phyloP scores from a whole-genome alignment of 2,797 vertebrate genomes.

The Acipenser transmontanus region DNA sequence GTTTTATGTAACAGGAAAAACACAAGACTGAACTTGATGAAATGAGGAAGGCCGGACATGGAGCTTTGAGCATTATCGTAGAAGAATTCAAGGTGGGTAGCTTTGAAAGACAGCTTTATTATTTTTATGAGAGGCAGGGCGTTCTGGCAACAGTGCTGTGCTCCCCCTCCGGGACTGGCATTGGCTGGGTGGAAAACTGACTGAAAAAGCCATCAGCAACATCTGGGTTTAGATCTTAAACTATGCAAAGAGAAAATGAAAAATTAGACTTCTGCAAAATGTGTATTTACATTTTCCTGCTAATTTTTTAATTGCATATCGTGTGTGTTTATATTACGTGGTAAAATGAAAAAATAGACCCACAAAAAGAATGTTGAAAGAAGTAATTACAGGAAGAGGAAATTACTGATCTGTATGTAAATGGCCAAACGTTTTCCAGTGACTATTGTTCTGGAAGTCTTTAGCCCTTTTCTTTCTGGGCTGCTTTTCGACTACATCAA shows the following conservation, averaged over 20 bases:
- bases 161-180: no score
- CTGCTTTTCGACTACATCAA: slow-evolving; percentile 26
- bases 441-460: slow-evolving; percentile 24
- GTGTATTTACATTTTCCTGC: no score
- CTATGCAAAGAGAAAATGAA: no score
- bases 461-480: slow-evolving; percentile 19
- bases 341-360: slow-evolving; percentile 25
- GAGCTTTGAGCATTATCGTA: slow-evolving; percentile 64
- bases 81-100: slow-evolving; percentile 67
- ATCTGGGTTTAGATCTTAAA: no score
- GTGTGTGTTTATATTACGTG: no score
- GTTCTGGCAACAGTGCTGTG: no score
- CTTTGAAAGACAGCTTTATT: background rate
- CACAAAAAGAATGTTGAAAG: slow-evolving; percentile 32
- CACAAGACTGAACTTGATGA: slow-evolving; percentile 63
- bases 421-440: slow-evolving; percentile 33
- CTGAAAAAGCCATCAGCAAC: no score
- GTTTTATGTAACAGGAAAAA: slow-evolving; percentile 49
- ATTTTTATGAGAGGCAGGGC: no score
- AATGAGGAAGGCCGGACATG: slow-evolving; percentile 62
- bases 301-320: no score
- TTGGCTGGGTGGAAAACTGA: no score
- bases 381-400: slow-evolving; percentile 38
- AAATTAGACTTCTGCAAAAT: no score
- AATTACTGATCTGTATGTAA: slow-evolving; percentile 26